Conservation (phyloP, 2,113 vertebrate species). For the Labeo catla region DNA sequence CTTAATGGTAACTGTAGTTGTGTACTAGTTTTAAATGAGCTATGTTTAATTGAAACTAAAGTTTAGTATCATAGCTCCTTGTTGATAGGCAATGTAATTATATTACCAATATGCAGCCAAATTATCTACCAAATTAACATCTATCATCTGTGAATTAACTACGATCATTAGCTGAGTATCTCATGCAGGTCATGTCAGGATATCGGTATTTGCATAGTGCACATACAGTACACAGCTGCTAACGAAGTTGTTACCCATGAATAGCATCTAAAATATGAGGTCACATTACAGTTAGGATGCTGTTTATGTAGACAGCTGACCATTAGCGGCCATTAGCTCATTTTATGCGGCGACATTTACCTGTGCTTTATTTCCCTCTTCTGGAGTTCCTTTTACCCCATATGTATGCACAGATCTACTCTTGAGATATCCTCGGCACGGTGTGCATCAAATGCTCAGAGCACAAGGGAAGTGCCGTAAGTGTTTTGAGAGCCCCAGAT, state of each 20-base stretch:
- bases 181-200: neutral
- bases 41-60: neutral
- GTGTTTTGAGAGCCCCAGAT: slow-evolving; percentile 49
- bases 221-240: neutral
- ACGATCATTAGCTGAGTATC: neutral
- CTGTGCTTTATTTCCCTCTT: neutral
- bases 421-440: neutral
- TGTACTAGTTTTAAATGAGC: neutral
- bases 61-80: neutral
- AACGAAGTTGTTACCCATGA: neutral
- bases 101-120: neutral
- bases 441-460: neutral
- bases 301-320: neutral
- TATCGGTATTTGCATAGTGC: neutral
- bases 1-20: neutral
- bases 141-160: neutral
- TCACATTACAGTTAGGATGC: slow-evolving; percentile 1
- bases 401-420: too few relatives aligned
- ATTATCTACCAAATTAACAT: too few relatives aligned
- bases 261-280: neutral
- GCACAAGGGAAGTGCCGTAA: neutral
- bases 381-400: neutral
- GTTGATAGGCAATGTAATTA: neutral
- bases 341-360: neutral
- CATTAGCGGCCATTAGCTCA: neutral